phyloP scores from a whole-genome alignment of 2,113 vertebrate species.

The Neolamprologus caudopunctatus region DNA sequence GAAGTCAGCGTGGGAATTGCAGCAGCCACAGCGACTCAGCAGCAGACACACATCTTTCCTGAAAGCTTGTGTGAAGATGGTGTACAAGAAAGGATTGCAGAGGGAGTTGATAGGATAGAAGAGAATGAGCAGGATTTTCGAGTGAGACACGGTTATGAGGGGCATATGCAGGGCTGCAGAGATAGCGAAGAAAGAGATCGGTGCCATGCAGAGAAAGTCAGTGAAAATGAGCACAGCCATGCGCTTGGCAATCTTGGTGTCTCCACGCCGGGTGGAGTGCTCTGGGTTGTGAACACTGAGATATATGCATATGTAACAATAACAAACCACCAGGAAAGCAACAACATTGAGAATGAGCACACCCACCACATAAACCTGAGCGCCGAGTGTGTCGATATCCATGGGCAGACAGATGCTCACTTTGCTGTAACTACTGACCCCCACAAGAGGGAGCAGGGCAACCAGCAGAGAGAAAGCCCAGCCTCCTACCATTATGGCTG shows the following conservation, averaged over 20 bases:
- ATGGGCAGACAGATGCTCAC: slow-evolving; percentile 95
- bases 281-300: slow-evolving; percentile 80
- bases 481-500: slow-evolving; percentile 77
- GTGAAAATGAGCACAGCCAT: slow-evolving; percentile 96
- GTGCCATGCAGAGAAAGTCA: slow-evolving; percentile 90
- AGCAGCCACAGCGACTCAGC: slow-evolving; percentile 77
- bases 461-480: slow-evolving; percentile 82
- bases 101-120: slow-evolving; percentile 94
- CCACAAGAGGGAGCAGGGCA: slow-evolving; percentile 80
- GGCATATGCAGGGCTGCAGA: slow-evolving; percentile 85
- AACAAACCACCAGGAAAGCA: slow-evolving; percentile 82
- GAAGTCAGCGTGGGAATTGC: slow-evolving; percentile 64
- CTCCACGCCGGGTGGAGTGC: slow-evolving; percentile 75
- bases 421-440: slow-evolving; percentile 88
- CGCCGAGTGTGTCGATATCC: slow-evolving; percentile 79
- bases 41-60: slow-evolving; percentile 79
- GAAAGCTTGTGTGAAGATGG: slow-evolving; percentile 88
- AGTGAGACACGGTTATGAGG: slow-evolving; percentile 89
- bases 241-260: slow-evolving; percentile 85
- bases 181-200: slow-evolving; percentile 93
- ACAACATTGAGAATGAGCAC: slow-evolving; percentile 78
- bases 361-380: slow-evolving; percentile 82
- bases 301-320: slow-evolving; percentile 86
- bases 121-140: slow-evolving; percentile 89
- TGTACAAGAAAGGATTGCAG: slow-evolving; percentile 90